Percentiles rank a stretch among this genome's conserved stretches.
Conservation (phyloP, 2,888 invertebrate species). For the Amphipoea lucens region DNA sequence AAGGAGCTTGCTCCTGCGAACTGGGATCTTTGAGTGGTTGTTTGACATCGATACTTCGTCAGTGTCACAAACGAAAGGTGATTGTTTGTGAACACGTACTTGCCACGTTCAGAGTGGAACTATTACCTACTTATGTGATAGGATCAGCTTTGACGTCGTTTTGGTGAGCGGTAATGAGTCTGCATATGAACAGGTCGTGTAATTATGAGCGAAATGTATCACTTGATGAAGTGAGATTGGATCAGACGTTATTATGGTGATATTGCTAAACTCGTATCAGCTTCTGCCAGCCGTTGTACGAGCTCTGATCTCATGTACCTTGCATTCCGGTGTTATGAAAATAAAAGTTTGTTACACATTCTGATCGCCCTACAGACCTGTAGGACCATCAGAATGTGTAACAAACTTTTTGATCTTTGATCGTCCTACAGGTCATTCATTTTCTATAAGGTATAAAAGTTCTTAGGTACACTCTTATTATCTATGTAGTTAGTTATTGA, state of each 20-base stretch:
- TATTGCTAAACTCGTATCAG: conserved; percentile 20
- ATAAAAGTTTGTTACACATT: neutral
- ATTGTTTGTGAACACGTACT: neutral
- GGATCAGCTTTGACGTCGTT: neutral
- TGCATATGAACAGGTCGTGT: conserved; percentile 5
- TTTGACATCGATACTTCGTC: neutral
- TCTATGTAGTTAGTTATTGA: neutral
- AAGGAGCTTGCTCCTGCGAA: neutral
- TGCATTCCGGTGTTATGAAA: neutral
- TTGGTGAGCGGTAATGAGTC: conserved; percentile 7
- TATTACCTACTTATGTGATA: conserved; percentile 6
- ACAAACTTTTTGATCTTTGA: too few species aligned
- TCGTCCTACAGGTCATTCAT: neutral
- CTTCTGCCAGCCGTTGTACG: neutral
- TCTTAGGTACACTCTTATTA: neutral
- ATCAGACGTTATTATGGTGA: conserved; percentile 3
- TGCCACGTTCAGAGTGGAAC: neutral
- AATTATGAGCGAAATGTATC: conserved; percentile 5
- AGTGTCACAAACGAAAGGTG: neutral
- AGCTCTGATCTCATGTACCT: neutral
- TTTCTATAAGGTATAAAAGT: neutral
- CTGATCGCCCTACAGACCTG: neutral
- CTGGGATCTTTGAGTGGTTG: neutral
- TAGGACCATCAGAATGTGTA: too few species aligned
- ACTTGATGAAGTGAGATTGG: conserved; percentile 38